Percentiles rank a stretch among this genome's conserved stretches.
These are phyloP conservation scores for Lepidocyrtinus sp. DNA, from an alignment of 2,888 invertebrate species.

Conservation along the genomic window DNA sequence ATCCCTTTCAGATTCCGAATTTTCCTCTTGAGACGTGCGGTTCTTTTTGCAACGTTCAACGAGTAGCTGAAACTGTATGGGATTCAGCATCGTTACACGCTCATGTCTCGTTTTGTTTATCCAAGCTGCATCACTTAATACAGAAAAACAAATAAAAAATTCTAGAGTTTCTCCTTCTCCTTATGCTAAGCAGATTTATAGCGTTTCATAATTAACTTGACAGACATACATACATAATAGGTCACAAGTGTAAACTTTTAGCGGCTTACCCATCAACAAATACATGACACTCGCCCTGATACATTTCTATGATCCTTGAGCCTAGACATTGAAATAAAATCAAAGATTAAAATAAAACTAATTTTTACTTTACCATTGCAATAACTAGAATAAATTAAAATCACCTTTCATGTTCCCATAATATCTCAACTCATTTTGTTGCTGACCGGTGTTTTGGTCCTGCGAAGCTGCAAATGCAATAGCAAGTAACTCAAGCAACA, in stretches of 20 bases:
- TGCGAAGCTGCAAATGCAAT: conserved; percentile 38
- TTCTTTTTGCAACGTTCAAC: conserved; percentile 56
- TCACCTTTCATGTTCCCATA: conserved; percentile 40
- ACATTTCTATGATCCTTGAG: conserved; percentile 37
- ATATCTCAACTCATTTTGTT: conserved; percentile 12
- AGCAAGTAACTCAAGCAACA: conserved; percentile 39
- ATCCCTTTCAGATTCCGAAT: not conserved
- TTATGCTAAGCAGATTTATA: not conserved
- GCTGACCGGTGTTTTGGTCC: not conserved
- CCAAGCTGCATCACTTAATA: conserved; percentile 64
- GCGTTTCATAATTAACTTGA: not conserved
- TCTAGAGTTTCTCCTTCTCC: not conserved
- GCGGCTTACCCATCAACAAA: conserved; percentile 31
- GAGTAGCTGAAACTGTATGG: conserved; percentile 66
- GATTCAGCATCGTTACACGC: conserved; percentile 57
- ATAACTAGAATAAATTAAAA: not conserved
- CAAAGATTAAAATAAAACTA: not conserved
- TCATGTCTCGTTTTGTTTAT: conserved; percentile 55
- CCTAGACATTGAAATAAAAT: not conserved
- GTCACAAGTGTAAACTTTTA: not conserved
- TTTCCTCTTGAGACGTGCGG: not conserved
- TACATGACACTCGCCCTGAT: conserved; percentile 38
- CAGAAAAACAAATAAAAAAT: not conserved
- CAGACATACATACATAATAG: no score
- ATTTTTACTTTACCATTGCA: not conserved